Percentiles rank a stretch among this genome's conserved stretches.
Conservation (phyloP, 2,888 invertebrate species). For the Galerucella nymphaeae region DNA sequence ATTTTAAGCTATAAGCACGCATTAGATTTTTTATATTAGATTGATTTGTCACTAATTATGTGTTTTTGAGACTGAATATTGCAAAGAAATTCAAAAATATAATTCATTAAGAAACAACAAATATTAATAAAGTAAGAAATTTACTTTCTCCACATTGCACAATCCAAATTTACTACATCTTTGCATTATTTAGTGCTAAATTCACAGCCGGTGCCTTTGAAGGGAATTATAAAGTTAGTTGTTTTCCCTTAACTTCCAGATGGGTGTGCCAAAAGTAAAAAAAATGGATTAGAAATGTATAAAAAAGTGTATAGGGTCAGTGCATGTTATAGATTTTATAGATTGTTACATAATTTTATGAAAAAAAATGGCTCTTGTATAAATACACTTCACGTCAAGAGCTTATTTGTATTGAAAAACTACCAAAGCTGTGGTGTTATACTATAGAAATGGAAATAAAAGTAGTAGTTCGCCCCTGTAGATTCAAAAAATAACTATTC, state of each 20-base stretch:
- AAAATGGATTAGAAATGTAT: conserved; percentile 30
- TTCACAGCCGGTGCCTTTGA: conserved; percentile 61
- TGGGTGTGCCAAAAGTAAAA: conserved; percentile 61
- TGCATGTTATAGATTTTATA: conserved; percentile 65
- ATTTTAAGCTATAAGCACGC: conserved; percentile 19
- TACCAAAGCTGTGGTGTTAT: conserved; percentile 11
- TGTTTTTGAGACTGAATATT: conserved; percentile 28
- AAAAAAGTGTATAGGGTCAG: conserved; percentile 57
- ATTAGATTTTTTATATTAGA: conserved; percentile 28
- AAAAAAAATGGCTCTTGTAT: conserved; percentile 52
- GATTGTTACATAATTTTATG: conserved; percentile 63
- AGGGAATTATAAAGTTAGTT: conserved; percentile 53
- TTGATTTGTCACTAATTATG: conserved; percentile 36
- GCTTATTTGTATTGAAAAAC: conserved; percentile 22
- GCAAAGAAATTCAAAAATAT: conserved; percentile 2
- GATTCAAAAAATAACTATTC: too few species aligned
- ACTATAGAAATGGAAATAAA: too few species aligned
- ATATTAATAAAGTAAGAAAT: too few species aligned
- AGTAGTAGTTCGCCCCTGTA: too few species aligned
- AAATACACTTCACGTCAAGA: conserved; percentile 50
- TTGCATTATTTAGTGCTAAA: conserved; percentile 36
- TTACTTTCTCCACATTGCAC: too few species aligned
- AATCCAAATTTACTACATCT: neutral
- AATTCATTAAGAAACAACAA: too few species aligned
- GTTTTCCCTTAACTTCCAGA: conserved; percentile 58